These are phyloP conservation scores for Malthinus flaveolus DNA, from an alignment of 2,888 invertebrate genomes.

Conservation along the genomic window DNA sequence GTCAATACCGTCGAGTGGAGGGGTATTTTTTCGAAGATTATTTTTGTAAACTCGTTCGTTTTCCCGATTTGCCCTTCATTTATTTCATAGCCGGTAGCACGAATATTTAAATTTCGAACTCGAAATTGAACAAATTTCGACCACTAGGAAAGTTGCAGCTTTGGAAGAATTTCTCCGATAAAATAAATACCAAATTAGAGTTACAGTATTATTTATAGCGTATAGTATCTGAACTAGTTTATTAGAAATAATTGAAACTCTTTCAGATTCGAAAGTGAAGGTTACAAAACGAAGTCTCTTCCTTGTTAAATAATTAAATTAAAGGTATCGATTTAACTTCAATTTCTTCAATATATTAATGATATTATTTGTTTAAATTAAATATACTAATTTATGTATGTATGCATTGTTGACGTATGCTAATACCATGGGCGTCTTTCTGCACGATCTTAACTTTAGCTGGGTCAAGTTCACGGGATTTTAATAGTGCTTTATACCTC, in stretches of 20 bases:
- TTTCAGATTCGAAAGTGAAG: neutral
- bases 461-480: slow-evolving; percentile 32
- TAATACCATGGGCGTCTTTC: slow-evolving; percentile 23
- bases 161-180: too few species aligned
- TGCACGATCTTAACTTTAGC: slow-evolving; percentile 23
- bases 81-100: too few species aligned
- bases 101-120: too few species aligned
- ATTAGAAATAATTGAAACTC: too few species aligned
- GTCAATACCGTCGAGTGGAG: neutral
- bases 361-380: slow-evolving; percentile 31
- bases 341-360: slow-evolving; percentile 7
- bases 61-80: too few species aligned
- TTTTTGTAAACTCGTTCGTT: too few species aligned
- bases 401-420: slow-evolving; percentile 36
- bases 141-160: too few species aligned
- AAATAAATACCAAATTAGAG: too few species aligned
- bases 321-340: slow-evolving; percentile 2
- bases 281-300: slow-evolving; percentile 1
- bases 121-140: too few species aligned
- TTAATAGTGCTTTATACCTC: slow-evolving; percentile 26
- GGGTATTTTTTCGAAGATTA: too few species aligned
- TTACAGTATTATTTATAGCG: too few species aligned
- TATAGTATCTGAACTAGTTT: too few species aligned
- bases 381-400: slow-evolving; percentile 34
- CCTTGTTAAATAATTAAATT: neutral